Conservation (phyloP, 2,797 vertebrate genomes). For the Xenopus petersii region DNA sequence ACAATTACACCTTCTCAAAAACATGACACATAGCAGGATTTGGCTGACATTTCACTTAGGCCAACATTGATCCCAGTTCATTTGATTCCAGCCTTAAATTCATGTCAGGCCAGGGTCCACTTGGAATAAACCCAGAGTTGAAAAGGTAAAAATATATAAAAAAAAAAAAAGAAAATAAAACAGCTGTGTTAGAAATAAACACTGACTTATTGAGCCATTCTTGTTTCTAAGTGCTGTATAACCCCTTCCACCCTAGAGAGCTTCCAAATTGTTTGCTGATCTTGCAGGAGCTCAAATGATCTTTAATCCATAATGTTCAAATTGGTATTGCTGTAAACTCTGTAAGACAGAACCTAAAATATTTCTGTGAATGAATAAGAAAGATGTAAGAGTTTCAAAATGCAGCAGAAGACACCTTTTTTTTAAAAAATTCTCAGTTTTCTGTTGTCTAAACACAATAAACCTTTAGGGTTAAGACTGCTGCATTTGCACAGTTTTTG, state of each 20-base stretch:
- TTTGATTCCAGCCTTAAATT: constrained; percentile 91
- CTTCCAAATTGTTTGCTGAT: too few relatives aligned
- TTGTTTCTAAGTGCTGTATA: constrained; percentile 59
- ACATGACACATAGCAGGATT: constrained; percentile 92
- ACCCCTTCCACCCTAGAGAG: background rate
- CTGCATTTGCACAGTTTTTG: too few relatives aligned
- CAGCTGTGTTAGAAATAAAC: constrained; percentile 88
- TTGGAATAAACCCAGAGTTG: constrained; percentile 83
- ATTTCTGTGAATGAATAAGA: too few relatives aligned
- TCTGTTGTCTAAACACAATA: too few relatives aligned
- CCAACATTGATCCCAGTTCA: constrained; percentile 92
- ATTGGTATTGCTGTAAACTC: too few relatives aligned
- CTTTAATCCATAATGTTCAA: too few relatives aligned
- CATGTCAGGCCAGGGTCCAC: constrained; percentile 81
- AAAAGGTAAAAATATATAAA: constrained; percentile 64
- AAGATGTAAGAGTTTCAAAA: too few relatives aligned
- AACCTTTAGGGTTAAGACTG: too few relatives aligned
- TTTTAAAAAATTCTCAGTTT: too few relatives aligned
- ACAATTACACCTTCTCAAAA: constrained; percentile 98
- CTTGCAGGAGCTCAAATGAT: too few relatives aligned
- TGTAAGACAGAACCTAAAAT: too few relatives aligned
- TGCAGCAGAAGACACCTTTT: too few relatives aligned
- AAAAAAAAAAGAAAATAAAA: constrained; percentile 67
- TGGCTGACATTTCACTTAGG: constrained; percentile 96
- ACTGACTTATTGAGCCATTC: constrained; percentile 78